A percentile compares a stretch with the other conserved stretches of the same genome.
These are phyloP conservation scores for Pelodytes ibericus DNA, from an alignment of 2,797 vertebrate genomes.

Conservation along the genomic window DNA sequence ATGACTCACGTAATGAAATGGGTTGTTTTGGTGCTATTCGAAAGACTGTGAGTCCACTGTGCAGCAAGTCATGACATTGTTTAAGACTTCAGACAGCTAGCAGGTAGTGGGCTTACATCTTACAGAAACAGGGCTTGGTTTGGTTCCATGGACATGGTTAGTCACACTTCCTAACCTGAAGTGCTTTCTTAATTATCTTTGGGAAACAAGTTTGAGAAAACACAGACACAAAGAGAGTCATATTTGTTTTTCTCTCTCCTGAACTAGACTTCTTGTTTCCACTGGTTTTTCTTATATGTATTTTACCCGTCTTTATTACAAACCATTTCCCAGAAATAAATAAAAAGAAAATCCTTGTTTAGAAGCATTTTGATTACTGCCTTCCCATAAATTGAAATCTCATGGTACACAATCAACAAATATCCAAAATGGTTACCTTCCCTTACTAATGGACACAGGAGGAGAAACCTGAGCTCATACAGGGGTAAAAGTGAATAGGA, in stretches of 20 bases:
- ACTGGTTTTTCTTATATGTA: constrained; percentile 7
- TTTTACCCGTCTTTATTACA: constrained; percentile 1
- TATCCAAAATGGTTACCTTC: no score
- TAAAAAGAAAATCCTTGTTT: no score
- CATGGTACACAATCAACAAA: no score
- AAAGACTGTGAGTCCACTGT: background rate
- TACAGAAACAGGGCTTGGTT: constrained; percentile 24
- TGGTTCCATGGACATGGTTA: constrained; percentile 30
- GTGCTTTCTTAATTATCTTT: constrained; percentile 23
- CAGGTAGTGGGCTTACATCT: constrained; percentile 46
- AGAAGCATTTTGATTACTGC: no score
- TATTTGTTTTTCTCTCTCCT: constrained; percentile 6
- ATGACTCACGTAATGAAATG: no score
- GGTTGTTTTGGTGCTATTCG: no score
- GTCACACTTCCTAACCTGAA: constrained; percentile 44
- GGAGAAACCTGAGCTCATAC: no score
- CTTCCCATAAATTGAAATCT: no score
- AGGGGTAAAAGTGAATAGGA: no score
- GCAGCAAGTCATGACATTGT: background rate
- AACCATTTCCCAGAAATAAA: no score
- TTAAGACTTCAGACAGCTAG: constrained; percentile 28
- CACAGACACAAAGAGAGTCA: constrained; percentile 22
- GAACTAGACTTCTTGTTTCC: constrained; percentile 7
- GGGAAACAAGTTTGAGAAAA: constrained; percentile 21
- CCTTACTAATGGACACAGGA: no score